A percentile compares a stretch with the other conserved stretches of the same genome.
These are phyloP conservation scores for Solea senegalensis DNA, from an alignment of 2,113 vertebrate genomes.

Conservation along the genomic window DNA sequence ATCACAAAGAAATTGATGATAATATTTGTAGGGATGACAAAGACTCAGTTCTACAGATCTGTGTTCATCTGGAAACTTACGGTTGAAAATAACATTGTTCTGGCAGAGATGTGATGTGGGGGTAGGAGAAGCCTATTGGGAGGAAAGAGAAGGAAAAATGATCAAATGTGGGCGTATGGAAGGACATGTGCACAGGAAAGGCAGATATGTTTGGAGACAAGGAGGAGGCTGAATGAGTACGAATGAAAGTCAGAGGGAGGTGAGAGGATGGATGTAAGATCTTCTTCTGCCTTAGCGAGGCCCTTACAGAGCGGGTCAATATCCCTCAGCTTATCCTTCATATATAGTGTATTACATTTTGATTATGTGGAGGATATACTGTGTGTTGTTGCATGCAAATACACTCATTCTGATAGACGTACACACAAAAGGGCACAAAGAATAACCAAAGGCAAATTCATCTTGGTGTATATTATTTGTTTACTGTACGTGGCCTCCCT, in stretches of 20 bases:
- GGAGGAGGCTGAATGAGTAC: conserved; percentile 12
- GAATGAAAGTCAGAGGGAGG: conserved; percentile 4
- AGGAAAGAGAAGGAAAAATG: conserved; percentile 49
- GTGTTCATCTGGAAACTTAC: conserved; percentile 38
- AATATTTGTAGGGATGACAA: conserved; percentile 1
- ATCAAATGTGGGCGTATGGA: conserved; percentile 54
- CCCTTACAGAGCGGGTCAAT: conserved; percentile 41
- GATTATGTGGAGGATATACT: conserved; percentile 22
- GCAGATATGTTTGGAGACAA: conserved; percentile 22
- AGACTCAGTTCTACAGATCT: not conserved
- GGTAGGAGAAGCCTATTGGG: conserved; percentile 32
- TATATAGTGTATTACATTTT: conserved; percentile 27
- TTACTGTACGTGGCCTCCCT: conserved; percentile 6
- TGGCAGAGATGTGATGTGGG: conserved; percentile 33
- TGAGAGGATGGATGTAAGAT: conserved; percentile 4
- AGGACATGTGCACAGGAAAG: conserved; percentile 37
- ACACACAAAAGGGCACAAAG: conserved; percentile 24
- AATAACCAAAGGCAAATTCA: conserved; percentile 26
- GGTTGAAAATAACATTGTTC: conserved; percentile 16
- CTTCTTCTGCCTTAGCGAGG: not conserved
- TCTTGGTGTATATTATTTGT: conserved; percentile 25
- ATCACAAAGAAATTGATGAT: not conserved
- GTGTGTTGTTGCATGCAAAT: conserved; percentile 21
- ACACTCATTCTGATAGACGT: not conserved
- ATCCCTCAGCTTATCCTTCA: conserved; percentile 27